Conservation (phyloP, 2,797 vertebrate species). For the Semaprochilodus insignis region DNA sequence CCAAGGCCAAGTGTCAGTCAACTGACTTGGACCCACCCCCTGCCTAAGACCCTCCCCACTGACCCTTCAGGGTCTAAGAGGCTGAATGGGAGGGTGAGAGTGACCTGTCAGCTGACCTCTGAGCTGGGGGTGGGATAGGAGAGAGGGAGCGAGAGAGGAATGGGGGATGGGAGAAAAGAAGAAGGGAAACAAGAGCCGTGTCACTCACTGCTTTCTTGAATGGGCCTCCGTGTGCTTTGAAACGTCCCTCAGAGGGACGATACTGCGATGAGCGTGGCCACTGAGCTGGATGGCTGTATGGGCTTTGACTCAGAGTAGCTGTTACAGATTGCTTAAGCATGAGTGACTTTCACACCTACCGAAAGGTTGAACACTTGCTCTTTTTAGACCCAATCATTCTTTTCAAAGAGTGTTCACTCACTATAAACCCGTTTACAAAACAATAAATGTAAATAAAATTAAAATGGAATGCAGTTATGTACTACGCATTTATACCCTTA, state of each 20-base stretch:
- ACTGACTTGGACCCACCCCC: conserved; percentile 41
- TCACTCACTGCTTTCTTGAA: conserved; percentile 32
- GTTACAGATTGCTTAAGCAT: background rate
- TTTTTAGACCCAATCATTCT: too few relatives aligned
- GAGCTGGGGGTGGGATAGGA: conserved; percentile 54
- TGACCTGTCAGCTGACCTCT: conserved; percentile 76
- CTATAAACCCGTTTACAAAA: background rate
- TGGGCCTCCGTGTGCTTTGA: background rate
- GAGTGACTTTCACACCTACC: background rate
- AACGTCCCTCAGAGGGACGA: background rate
- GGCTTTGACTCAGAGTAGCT: background rate
- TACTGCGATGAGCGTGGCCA: background rate
- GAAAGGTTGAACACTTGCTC: background rate
- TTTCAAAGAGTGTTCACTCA: too few relatives aligned
- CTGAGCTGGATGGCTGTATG: background rate
- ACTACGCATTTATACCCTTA: too few relatives aligned
- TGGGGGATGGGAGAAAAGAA: conserved; percentile 29
- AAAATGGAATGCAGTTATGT: too few relatives aligned
- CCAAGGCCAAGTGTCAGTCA: conserved; percentile 52
- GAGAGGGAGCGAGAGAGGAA: conserved; percentile 28
- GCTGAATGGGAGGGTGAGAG: conserved; percentile 67
- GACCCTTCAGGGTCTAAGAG: conserved; percentile 74
- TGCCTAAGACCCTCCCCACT: conserved; percentile 71
- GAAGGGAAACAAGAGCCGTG: conserved; percentile 33
- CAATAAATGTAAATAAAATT: too few relatives aligned